Evolutionary conservation across 2,113 vertebrate species (phyloP).

Genomic region (Cryptomyrus ogoouensis): DNA sequence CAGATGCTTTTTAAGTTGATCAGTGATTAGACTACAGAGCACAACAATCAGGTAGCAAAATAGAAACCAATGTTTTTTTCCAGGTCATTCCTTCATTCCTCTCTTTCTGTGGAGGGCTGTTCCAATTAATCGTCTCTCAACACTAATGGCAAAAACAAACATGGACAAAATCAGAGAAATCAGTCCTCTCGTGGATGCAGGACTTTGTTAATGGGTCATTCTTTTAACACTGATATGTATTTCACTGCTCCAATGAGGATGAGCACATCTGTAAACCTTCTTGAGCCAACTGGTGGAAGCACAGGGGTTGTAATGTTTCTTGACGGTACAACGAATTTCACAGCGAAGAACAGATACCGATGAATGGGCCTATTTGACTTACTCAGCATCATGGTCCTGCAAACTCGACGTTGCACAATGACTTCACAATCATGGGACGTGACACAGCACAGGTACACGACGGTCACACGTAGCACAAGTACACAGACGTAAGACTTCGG

Average conservation of each 20-base stretch:
- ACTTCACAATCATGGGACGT: neutral
- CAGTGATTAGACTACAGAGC: neutral
- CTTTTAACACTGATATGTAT: neutral
- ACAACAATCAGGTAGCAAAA: neutral
- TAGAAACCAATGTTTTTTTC: neutral
- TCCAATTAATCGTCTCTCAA: neutral
- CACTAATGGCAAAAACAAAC: neutral
- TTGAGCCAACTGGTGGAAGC: neutral
- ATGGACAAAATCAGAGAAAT: neutral
- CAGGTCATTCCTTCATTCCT: neutral
- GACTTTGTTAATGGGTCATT: neutral
- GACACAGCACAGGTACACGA: neutral
- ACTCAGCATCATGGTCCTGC: neutral
- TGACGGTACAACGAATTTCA: neutral
- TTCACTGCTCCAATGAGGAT: neutral
- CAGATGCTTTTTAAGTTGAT: neutral
- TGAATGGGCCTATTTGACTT: neutral
- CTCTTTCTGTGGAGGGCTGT: neutral
- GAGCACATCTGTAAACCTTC: neutral
- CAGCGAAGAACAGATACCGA: neutral
- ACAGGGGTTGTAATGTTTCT: neutral
- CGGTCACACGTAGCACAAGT: neutral
- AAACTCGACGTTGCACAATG: neutral
- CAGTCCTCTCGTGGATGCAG: neutral
- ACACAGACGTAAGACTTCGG: slow-evolving; percentile 21